These are phyloP conservation scores for Emesis furor DNA, from an alignment of 2,888 invertebrate species.

Conservation along the genomic window DNA sequence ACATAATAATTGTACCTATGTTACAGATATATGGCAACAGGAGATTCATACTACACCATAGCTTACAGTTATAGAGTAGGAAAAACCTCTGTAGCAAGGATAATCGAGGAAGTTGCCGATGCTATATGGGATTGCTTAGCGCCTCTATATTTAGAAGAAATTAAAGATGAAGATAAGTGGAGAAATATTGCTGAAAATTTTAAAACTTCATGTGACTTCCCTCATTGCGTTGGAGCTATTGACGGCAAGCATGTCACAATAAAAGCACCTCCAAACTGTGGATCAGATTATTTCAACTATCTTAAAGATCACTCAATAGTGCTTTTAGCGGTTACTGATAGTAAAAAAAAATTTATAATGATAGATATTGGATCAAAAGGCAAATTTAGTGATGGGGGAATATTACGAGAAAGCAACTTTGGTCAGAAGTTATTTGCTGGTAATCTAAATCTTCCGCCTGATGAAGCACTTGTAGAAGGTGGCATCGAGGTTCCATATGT, in stretches of 20 bases:
- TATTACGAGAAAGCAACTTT: conserved; percentile 51
- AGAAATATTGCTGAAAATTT: conserved; percentile 5
- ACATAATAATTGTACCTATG: not conserved
- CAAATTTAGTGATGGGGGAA: conserved; percentile 61
- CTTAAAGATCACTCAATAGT: conserved; percentile 52
- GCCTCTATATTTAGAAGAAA: not conserved
- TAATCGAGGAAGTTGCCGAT: not conserved
- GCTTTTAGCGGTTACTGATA: conserved; percentile 53
- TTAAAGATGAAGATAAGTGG: conserved; percentile 21
- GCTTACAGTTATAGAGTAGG: not conserved
- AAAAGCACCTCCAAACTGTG: conserved; percentile 48
- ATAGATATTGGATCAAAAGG: conserved; percentile 63
- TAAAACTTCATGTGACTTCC: not conserved
- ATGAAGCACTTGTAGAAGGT: conserved; percentile 45
- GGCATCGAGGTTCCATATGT: conserved; percentile 55
- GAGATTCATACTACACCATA: not conserved
- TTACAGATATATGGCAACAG: conserved; percentile 1
- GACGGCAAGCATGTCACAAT: conserved; percentile 39
- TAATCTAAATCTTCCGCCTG: conserved; percentile 52
- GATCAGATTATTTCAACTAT: conserved; percentile 58
- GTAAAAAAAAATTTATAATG: conserved; percentile 46
- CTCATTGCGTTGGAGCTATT: not conserved
- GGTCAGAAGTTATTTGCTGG: conserved; percentile 45
- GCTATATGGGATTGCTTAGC: conserved; percentile 2
- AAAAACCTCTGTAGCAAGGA: not conserved